A percentile compares a stretch with the other conserved stretches of the same genome.
These are phyloP conservation scores for Cryptocheilus praepositus DNA, from an alignment of 2,888 invertebrate species.

Conservation along the genomic window DNA sequence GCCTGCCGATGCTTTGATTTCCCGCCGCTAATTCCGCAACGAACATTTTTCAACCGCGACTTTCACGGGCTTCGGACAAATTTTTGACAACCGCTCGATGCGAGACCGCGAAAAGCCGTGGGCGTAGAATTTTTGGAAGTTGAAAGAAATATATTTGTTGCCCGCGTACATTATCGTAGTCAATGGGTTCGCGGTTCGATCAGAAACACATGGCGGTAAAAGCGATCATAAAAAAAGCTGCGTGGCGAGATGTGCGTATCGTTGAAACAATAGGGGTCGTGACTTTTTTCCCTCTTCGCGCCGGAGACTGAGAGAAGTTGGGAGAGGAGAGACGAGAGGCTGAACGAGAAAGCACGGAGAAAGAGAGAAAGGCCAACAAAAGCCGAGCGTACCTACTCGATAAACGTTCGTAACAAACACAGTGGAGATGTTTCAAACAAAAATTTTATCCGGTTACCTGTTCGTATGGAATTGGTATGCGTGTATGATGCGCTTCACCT, in stretches of 20 bases:
- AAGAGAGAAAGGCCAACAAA: too few species aligned
- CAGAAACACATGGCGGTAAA: slow-evolving; percentile 35
- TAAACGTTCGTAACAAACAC: slow-evolving; percentile 39
- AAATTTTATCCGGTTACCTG: slow-evolving; percentile 32
- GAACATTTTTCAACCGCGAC: too few species aligned
- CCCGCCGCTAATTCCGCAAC: too few species aligned
- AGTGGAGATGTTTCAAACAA: slow-evolving; percentile 18
- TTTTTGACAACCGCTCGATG: too few species aligned
- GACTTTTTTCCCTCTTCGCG: slow-evolving; percentile 16
- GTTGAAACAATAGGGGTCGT: slow-evolving; percentile 11
- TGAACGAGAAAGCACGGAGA: too few species aligned
- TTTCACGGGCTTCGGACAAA: too few species aligned
- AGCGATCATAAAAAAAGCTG: slow-evolving; percentile 33
- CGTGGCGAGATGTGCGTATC: slow-evolving; percentile 26
- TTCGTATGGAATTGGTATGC: slow-evolving; percentile 10
- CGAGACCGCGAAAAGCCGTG: background rate
- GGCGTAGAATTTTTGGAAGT: background rate
- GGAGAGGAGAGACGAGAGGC: too few species aligned
- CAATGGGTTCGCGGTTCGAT: slow-evolving; percentile 28
- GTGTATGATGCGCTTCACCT: slow-evolving; percentile 13
- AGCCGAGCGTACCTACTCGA: slow-evolving; percentile 18
- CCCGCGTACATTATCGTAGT: slow-evolving; percentile 33
- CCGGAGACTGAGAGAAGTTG: background rate
- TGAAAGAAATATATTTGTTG: slow-evolving; percentile 30
- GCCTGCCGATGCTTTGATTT: too few species aligned